These are phyloP conservation scores for Oligia latruncula DNA, from an alignment of 2,888 invertebrate species.

Conservation along the genomic window DNA sequence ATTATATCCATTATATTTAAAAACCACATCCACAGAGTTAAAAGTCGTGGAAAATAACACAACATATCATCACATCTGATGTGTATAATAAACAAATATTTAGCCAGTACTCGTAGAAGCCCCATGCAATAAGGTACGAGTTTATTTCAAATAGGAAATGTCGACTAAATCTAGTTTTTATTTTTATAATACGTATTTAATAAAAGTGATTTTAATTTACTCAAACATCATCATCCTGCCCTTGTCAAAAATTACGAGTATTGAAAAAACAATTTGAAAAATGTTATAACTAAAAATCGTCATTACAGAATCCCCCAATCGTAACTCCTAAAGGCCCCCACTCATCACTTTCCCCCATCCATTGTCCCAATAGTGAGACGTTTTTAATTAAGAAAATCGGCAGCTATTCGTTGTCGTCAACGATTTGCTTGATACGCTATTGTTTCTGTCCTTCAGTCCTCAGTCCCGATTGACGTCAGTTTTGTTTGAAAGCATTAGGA, in stretches of 20 bases:
- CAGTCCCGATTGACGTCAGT: constrained; percentile 72
- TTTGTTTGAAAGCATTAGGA: constrained; percentile 81
- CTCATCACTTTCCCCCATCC: constrained; percentile 57
- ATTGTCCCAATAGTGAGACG: constrained; percentile 83
- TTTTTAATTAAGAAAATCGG: constrained; percentile 89
- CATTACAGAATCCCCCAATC: constrained; percentile 20
- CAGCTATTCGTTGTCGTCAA: constrained; percentile 78
- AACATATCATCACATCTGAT: background rate
- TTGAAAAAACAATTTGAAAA: background rate
- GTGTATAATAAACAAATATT: background rate
- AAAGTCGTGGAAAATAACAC: background rate
- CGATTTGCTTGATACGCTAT: constrained; percentile 80
- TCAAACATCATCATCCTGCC: no score
- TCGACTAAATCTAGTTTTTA: no score
- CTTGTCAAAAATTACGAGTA: no score
- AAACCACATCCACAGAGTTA: background rate
- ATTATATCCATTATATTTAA: no score
- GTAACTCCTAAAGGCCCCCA: constrained; percentile 32
- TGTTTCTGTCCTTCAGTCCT: constrained; percentile 78
- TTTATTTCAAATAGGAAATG: background rate
- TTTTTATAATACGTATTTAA: no score
- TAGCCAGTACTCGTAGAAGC: background rate
- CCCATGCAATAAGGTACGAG: no score
- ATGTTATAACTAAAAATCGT: background rate
- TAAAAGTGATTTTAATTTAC: no score